These are phyloP conservation scores for Drosophila crucigera DNA, from an alignment of 2,888 invertebrate genomes.

Conservation along the genomic window DNA sequence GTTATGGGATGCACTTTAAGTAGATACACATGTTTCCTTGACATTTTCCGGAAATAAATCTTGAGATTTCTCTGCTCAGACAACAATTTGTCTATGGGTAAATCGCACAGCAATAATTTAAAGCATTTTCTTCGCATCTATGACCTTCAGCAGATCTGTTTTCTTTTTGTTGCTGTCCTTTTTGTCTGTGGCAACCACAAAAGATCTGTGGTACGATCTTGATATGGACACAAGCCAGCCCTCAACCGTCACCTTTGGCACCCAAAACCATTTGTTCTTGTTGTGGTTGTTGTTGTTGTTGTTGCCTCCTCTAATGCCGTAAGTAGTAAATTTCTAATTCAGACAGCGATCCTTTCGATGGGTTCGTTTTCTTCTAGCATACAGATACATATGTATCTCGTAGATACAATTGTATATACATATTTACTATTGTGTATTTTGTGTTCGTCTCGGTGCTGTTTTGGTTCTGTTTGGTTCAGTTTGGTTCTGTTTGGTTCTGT, in stretches of 20 bases:
- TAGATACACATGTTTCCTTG: neutral
- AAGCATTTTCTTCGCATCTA: slow-evolving; percentile 49
- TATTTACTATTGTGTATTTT: slow-evolving; percentile 1
- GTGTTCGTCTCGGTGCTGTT: neutral
- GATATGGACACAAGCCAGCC: slow-evolving; percentile 46
- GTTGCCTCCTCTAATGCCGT: slow-evolving; percentile 7
- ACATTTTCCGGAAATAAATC: slow-evolving; percentile 43
- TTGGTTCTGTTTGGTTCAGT: neutral
- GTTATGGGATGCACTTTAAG: neutral
- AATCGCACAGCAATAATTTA: slow-evolving; percentile 28
- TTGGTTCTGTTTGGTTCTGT: neutral
- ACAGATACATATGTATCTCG: slow-evolving; percentile 4
- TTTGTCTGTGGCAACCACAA: slow-evolving; percentile 65
- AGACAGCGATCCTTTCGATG: slow-evolving; percentile 23
- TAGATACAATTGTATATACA: neutral
- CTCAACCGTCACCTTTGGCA: neutral
- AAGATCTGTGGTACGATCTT: slow-evolving; percentile 52
- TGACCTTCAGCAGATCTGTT: slow-evolving; percentile 58
- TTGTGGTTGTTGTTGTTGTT: neutral
- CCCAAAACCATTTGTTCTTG: neutral
- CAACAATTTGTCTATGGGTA: slow-evolving; percentile 37
- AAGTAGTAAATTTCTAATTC: slow-evolving; percentile 28
- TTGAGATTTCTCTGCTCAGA: slow-evolving; percentile 14
- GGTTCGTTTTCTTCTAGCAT: neutral
- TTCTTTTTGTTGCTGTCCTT: slow-evolving; percentile 17